Conservation (phyloP, 2,113 vertebrate species). For the Erythrocercus mccallii region DNA sequence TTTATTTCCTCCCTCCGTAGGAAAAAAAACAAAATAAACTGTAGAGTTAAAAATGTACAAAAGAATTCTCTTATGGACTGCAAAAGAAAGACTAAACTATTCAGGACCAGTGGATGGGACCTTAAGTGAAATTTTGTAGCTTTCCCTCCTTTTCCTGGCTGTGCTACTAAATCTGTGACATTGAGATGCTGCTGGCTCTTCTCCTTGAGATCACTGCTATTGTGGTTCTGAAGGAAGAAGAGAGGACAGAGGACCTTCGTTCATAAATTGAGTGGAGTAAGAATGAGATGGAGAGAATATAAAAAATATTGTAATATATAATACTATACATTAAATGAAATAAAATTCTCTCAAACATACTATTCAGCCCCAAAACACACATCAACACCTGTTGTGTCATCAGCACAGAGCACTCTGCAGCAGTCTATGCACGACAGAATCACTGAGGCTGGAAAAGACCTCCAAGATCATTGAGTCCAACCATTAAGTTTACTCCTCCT, state of each 20-base stretch:
- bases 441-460: background rate
- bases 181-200: background rate
- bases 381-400: background rate
- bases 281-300: background rate
- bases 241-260: background rate
- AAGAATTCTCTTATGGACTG: background rate
- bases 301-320: background rate
- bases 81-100: background rate
- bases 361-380: background rate
- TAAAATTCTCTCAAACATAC: background rate
- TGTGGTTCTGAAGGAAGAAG: background rate
- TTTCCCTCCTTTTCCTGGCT: background rate
- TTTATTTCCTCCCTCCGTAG: background rate
- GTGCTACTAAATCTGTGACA: background rate
- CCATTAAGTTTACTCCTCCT: background rate
- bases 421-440: background rate
- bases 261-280: background rate
- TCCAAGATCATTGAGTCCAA: background rate
- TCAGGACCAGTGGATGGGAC: background rate
- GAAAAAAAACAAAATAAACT: background rate
- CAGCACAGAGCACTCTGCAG: background rate
- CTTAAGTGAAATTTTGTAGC: background rate
- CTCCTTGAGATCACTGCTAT: accelerated
- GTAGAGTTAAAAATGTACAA: background rate
- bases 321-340: background rate